Conservation (phyloP, 2,113 vertebrate genomes). For the Hypocryptadius cinnamomeus region DNA sequence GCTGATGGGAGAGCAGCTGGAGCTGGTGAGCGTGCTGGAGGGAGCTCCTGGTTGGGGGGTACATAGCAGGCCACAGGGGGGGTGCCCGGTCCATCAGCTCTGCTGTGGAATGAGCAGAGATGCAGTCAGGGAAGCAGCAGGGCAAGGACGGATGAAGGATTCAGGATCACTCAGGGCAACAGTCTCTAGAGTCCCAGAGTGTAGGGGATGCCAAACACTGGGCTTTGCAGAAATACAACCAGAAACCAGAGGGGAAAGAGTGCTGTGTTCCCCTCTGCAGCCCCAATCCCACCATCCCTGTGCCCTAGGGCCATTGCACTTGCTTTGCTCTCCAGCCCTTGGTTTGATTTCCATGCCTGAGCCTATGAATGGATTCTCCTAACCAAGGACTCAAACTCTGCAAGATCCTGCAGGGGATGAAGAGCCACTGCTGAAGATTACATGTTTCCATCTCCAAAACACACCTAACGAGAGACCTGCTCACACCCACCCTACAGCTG, state of each 20-base stretch:
- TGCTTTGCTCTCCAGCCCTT: background rate
- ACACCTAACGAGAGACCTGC: background rate
- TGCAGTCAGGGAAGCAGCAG: background rate
- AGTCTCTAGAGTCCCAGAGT: background rate
- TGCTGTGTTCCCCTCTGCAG: background rate
- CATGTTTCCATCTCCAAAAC: background rate
- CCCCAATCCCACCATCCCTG: background rate
- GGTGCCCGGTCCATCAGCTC: conserved; percentile 90
- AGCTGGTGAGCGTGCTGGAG: conserved; percentile 96
- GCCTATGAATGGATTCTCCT: background rate
- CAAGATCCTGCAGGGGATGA: background rate
- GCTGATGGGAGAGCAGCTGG: conserved; percentile 95
- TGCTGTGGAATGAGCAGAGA: conserved; percentile 57
- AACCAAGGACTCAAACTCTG: background rate
- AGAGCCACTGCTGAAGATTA: background rate
- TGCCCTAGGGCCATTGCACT: fast-evolving
- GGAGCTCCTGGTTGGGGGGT: conserved; percentile 79
- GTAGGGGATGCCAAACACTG: background rate
- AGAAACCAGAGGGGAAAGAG: background rate
- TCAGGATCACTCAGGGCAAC: background rate
- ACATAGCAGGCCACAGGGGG: conserved; percentile 88
- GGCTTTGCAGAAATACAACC: background rate
- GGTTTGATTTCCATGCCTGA: background rate
- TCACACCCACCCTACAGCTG: background rate
- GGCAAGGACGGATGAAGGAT: background rate